Percentiles rank a stretch among this genome's conserved stretches.
These are phyloP conservation scores for Scolopax mira DNA, from an alignment of 2,113 vertebrate genomes.

Conservation along the genomic window DNA sequence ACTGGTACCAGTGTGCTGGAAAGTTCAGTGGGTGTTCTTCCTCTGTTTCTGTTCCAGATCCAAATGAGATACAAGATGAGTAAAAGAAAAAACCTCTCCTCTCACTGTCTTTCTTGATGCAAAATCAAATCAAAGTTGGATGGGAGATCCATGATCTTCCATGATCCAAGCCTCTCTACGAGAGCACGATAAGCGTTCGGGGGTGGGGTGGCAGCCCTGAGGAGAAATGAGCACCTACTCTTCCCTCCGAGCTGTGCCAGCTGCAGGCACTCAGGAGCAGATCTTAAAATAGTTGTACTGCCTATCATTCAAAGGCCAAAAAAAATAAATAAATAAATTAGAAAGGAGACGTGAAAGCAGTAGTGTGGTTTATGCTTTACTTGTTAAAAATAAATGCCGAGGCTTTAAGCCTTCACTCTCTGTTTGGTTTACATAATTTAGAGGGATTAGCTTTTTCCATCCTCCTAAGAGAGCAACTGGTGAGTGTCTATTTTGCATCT, in stretches of 20 bases:
- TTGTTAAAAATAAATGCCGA: conserved; percentile 19
- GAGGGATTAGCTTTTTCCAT: conserved; percentile 40
- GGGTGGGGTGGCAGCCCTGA: not conserved
- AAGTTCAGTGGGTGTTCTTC: not conserved
- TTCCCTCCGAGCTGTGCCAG: not conserved
- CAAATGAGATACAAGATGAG: not conserved
- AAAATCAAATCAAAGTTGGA: not conserved
- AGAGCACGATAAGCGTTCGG: accelerated
- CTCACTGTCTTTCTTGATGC: not conserved
- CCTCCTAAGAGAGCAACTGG: not conserved
- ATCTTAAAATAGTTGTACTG: not conserved
- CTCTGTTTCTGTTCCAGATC: conserved; percentile 1
- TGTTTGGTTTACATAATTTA: conserved; percentile 41
- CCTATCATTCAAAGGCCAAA: not conserved
- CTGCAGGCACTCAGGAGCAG: not conserved
- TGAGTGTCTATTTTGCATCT: conserved; percentile 10
- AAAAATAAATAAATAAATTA: not conserved
- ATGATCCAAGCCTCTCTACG: not conserved
- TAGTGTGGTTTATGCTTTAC: conserved; percentile 7
- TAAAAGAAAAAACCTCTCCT: not conserved
- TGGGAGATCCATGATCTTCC: not conserved
- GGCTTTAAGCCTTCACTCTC: not conserved
- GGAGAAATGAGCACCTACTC: not conserved
- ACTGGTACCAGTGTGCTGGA: too few species aligned
- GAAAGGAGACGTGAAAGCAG: not conserved